Percentiles rank a stretch among this genome's conserved stretches.
Evolutionary conservation across 2,888 invertebrate species (phyloP).

Genomic region (Opisthograptis luteolata): DNA sequence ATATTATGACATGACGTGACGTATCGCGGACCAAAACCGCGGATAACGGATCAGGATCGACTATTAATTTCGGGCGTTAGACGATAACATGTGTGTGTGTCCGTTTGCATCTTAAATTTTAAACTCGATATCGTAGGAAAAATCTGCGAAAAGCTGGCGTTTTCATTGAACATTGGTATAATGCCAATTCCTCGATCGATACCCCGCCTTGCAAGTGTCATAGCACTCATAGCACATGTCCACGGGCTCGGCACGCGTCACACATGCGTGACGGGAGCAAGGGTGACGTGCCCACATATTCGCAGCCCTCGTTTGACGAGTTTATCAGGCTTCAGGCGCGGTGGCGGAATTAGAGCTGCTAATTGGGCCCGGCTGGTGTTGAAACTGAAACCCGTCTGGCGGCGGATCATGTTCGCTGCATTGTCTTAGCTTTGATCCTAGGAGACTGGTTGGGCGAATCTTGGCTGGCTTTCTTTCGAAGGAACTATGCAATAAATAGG

Average conservation of each 20-base stretch:
- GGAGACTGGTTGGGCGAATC: slow-evolving; percentile 1
- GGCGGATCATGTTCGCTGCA: slow-evolving; percentile 1
- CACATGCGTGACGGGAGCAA: slow-evolving; percentile 6
- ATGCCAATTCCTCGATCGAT: no score
- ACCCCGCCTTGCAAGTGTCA: no score
- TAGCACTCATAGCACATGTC: not conserved
- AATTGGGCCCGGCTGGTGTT: not conserved
- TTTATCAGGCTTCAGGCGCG: slow-evolving; percentile 17
- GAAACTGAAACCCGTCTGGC: not conserved
- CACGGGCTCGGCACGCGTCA: slow-evolving; percentile 3
- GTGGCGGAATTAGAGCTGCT: slow-evolving; percentile 13
- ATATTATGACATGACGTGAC: no score
- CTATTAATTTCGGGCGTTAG: no score
- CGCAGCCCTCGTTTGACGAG: slow-evolving; percentile 10
- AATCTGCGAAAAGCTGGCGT: no score
- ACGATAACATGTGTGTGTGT: no score
- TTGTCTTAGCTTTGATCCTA: slow-evolving; percentile 3
- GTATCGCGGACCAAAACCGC: no score
- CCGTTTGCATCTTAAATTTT: no score
- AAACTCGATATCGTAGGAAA: no score
- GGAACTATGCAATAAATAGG: not conserved
- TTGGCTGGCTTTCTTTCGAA: not conserved
- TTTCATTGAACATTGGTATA: no score
- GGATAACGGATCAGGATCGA: no score
- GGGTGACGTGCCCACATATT: slow-evolving; percentile 1